phyloP scores from a whole-genome alignment of 1,140 invertebrate genomes.

The Condylostylus longicornis region DNA sequence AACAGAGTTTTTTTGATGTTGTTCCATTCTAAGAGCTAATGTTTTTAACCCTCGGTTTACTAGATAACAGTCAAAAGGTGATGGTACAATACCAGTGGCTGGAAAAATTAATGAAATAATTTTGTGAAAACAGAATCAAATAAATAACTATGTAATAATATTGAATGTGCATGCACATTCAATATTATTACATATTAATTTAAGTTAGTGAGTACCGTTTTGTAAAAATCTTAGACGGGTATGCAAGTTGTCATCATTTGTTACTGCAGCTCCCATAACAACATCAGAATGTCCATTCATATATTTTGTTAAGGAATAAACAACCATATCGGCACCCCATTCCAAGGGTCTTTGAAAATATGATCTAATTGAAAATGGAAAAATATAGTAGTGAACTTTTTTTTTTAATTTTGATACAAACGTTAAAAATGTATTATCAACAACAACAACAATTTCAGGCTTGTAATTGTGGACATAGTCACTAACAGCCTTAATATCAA shows the following conservation, averaged over 20 bases:
- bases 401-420: too few relatives aligned
- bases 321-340: slow-evolving; percentile 79
- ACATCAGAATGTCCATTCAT: slow-evolving; percentile 98
- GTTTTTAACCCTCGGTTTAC: slow-evolving; percentile 93
- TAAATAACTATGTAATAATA: too few relatives aligned
- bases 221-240: slow-evolving; percentile 70
- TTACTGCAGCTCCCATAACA: slow-evolving; percentile 82
- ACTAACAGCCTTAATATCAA: slow-evolving; percentile 68
- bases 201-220: slow-evolving; percentile 56
- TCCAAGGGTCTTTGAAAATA: slow-evolving; percentile 86
- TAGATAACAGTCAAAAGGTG: slow-evolving; percentile 90
- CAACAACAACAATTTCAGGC: slow-evolving; percentile 62
- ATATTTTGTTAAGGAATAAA: slow-evolving; percentile 95
- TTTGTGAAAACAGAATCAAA: background rate
- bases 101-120: background rate
- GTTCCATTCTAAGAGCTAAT: slow-evolving; percentile 76
- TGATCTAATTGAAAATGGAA: too few relatives aligned
- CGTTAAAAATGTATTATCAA: slow-evolving; percentile 96
- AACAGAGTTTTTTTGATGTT: slow-evolving; percentile 66
- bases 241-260: slow-evolving; percentile 56
- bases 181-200: too few relatives aligned
- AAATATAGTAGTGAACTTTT: too few relatives aligned
- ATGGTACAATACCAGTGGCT: slow-evolving; percentile 84
- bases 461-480: slow-evolving; percentile 43
- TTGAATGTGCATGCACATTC: too few relatives aligned